phyloP scores from a whole-genome alignment of 1,140 invertebrate species.

The Spodoptera frugiperda region DNA sequence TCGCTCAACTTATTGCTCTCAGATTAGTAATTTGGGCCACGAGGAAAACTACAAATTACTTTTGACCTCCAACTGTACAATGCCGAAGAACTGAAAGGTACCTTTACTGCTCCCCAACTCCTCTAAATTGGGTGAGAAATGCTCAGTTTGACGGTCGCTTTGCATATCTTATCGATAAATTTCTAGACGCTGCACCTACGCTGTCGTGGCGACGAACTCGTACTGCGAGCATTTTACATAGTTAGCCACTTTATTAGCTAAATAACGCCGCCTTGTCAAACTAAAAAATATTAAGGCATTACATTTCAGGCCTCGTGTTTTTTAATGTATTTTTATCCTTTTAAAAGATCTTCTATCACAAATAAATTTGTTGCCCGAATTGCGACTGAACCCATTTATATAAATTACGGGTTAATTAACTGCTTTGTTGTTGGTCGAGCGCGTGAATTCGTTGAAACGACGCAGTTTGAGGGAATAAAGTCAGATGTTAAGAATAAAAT shows the following conservation, averaged over 20 bases:
- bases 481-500: slow-evolving; percentile 61
- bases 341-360: slow-evolving; percentile 62
- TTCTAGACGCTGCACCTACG: slow-evolving; percentile 51
- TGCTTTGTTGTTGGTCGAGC: slow-evolving; percentile 62
- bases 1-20: slow-evolving; percentile 42
- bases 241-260: slow-evolving; percentile 20
- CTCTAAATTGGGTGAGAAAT: slow-evolving; percentile 72
- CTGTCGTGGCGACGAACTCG: slow-evolving; percentile 29
- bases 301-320: background rate
- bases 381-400: slow-evolving; percentile 64
- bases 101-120: slow-evolving; percentile 54
- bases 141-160: slow-evolving; percentile 61
- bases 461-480: slow-evolving; percentile 55
- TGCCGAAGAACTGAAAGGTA: slow-evolving; percentile 64
- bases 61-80: slow-evolving; percentile 1
- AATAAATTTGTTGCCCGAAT: slow-evolving; percentile 67
- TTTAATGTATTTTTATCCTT: slow-evolving; percentile 8
- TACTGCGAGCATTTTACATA: slow-evolving; percentile 19
- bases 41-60: background rate
- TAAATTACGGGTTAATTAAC: slow-evolving; percentile 72
- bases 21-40: slow-evolving; percentile 9
- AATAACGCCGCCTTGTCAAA: slow-evolving; percentile 34
- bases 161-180: slow-evolving; percentile 68
- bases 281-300: slow-evolving; percentile 11
- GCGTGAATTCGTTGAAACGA: slow-evolving; percentile 61